phyloP scores from a whole-genome alignment of 1,140 invertebrate genomes.

The Charaxes varanes region DNA sequence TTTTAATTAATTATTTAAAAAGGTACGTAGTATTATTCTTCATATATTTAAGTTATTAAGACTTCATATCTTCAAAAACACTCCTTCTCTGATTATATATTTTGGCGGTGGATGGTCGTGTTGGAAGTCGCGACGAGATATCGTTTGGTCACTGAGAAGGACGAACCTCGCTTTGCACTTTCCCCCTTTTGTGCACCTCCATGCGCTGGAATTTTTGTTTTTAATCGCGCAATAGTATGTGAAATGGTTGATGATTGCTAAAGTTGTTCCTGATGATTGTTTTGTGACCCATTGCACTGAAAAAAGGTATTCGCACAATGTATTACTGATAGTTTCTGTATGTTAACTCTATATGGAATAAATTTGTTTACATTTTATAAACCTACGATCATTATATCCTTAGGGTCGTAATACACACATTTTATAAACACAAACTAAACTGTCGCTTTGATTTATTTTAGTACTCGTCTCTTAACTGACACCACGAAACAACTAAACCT shows the following conservation, averaged over 20 bases:
- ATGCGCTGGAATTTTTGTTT: constrained; percentile 13
- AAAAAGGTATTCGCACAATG: constrained; percentile 1
- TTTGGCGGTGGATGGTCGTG: constrained; percentile 11
- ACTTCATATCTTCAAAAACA: constrained; percentile 10
- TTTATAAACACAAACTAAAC: too few relatives aligned
- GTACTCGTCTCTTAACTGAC: too few relatives aligned
- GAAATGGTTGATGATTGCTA: constrained; percentile 24
- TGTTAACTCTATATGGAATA: background rate
- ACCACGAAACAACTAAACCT: too few relatives aligned
- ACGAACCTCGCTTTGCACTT: constrained; percentile 25
- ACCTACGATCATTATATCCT: too few relatives aligned
- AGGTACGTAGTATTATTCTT: too few relatives aligned
- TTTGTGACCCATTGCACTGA: constrained; percentile 25
- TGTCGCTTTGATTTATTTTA: too few relatives aligned
- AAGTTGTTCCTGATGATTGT: constrained; percentile 13
- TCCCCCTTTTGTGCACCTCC: constrained; percentile 25
- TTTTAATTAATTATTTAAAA: too few relatives aligned
- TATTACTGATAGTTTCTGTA: background rate
- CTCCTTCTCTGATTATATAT: constrained; percentile 9
- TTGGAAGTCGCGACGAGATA: constrained; percentile 6
- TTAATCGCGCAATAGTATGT: constrained; percentile 24
- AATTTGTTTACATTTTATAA: too few relatives aligned
- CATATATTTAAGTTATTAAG: too few relatives aligned
- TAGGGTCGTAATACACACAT: too few relatives aligned
- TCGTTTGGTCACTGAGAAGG: constrained; percentile 1